A percentile compares a stretch with the other conserved stretches of the same genome.
Conservation (phyloP, 2,113 vertebrate genomes). For the Gallinago media region DNA sequence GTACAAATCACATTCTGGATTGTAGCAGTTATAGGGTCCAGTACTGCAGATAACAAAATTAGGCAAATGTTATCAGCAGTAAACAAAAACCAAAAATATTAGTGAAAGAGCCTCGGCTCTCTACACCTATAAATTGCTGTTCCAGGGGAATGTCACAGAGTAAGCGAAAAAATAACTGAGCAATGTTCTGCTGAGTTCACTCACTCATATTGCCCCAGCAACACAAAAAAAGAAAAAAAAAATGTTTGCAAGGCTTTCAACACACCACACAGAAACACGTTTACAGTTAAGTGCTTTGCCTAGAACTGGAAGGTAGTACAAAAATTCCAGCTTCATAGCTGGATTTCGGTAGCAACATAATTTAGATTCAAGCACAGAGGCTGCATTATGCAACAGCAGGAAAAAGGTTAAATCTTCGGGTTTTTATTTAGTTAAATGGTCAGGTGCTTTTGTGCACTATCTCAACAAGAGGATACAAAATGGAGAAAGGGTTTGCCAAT, state of each 20-base stretch:
- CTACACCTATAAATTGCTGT: neutral
- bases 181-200: neutral
- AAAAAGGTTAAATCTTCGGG: neutral
- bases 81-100: neutral
- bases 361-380: neutral
- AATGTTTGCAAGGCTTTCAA: neutral
- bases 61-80: neutral
- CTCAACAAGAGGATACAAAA: neutral
- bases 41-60: neutral
- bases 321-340: neutral
- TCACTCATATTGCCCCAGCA: neutral
- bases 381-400: neutral
- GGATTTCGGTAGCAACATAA: neutral
- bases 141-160: neutral
- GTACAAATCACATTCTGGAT: neutral
- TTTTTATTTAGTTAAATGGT: neutral
- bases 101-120: neutral
- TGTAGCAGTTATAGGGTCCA: neutral
- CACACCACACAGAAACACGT: neutral
- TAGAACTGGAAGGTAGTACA: neutral
- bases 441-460: neutral
- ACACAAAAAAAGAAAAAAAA: neutral
- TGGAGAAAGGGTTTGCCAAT: neutral
- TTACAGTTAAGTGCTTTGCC: neutral
- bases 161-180: slow-evolving; percentile 4